Percentiles rank a stretch among this genome's conserved stretches.
Conservation (phyloP, 1,140 invertebrate species). For the Drosophila takahashii region DNA sequence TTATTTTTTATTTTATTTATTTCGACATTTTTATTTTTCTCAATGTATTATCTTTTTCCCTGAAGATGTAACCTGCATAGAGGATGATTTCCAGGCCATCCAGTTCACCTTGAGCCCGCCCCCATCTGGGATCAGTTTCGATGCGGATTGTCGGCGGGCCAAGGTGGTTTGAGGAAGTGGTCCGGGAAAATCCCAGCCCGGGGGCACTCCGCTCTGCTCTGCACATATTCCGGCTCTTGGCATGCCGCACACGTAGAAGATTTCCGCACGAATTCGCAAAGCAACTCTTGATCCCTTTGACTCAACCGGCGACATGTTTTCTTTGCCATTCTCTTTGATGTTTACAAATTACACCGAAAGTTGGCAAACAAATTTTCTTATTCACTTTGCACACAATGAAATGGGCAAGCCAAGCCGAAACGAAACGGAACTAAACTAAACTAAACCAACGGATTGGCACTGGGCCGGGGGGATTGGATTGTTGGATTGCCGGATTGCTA, state of each 20-base stretch:
- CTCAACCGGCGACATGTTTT: conserved; percentile 78
- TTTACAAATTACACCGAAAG: conserved; percentile 83
- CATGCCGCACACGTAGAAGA: conserved; percentile 82
- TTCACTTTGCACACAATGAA: conserved; percentile 75
- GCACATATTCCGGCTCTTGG: conserved; percentile 58
- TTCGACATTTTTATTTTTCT: too few species aligned
- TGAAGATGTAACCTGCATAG: conserved; percentile 13
- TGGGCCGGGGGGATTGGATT: conserved; percentile 4
- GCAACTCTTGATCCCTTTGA: conserved; percentile 83
- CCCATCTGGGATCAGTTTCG: conserved; percentile 37
- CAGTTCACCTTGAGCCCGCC: conserved; percentile 38
- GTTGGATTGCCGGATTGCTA: conserved; percentile 11
- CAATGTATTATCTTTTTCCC: background rate
- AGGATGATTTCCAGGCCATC: conserved; percentile 17
- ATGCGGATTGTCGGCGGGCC: conserved; percentile 19
- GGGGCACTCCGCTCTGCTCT: conserved; percentile 20
- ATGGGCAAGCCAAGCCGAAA: conserved; percentile 38
- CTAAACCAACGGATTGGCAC: conserved; percentile 39
- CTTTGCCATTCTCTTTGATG: conserved; percentile 80
- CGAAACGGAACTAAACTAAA: conserved; percentile 27
- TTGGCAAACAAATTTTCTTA: conserved; percentile 83
- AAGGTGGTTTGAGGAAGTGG: background rate
- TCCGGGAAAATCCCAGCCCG: conserved; percentile 9
- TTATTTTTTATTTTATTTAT: too few species aligned
- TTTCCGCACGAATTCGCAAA: conserved; percentile 83